Conservation (phyloP, 2,797 vertebrate species). For the Mustela erminea region DNA sequence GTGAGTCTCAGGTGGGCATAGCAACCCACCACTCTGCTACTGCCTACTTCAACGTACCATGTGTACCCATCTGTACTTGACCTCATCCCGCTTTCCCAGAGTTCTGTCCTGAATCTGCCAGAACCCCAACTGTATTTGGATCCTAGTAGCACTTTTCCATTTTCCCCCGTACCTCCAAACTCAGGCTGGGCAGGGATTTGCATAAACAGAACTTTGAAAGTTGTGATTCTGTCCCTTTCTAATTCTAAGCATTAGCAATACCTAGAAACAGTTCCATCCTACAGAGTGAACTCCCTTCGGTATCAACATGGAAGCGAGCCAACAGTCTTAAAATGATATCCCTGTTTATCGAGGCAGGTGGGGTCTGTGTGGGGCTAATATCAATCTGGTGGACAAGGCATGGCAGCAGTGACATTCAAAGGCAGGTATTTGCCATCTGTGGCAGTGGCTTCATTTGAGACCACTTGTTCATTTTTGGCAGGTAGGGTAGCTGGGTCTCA, state of each 20-base stretch:
- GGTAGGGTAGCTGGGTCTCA: not conserved
- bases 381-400: not conserved
- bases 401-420: conserved; percentile 30
- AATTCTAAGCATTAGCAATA: not conserved
- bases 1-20: not conserved
- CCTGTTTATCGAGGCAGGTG: conserved; percentile 44
- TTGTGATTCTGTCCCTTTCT: not conserved
- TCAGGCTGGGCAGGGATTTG: conserved; percentile 13
- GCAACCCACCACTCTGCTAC: not conserved
- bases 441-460: conserved; percentile 22
- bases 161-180: not conserved
- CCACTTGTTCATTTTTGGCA: conserved; percentile 58
- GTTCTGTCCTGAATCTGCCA: conserved; percentile 2
- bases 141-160: not conserved
- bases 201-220: conserved; percentile 59
- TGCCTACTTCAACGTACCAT: not conserved
- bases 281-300: not conserved
- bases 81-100: not conserved
- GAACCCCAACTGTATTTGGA: not conserved
- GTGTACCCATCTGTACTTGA: not conserved
- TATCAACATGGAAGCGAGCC: conserved; percentile 37
- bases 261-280: not conserved
- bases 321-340: conserved; percentile 59
- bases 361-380: not conserved
- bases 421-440: conserved; percentile 36